Base-by-base conservation (phyloP, 2,888 invertebrate genomes). In the Ischnus inquisitorius region DNA sequence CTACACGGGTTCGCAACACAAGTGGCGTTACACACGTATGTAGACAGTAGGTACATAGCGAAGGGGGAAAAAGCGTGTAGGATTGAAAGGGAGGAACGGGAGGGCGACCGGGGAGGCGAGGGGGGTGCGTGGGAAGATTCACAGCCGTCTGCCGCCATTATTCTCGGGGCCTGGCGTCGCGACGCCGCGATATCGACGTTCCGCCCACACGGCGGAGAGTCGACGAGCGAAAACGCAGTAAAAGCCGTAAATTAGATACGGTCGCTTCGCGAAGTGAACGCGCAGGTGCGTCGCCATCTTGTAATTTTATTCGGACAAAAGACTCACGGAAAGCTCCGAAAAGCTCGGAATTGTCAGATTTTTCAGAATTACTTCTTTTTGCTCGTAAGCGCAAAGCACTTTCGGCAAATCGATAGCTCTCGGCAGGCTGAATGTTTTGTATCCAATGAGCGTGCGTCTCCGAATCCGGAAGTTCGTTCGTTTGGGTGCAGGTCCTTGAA, bases 161-260 rank as follows among this genome's bases (percentile, higher is more conserved):
- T 89, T 87, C 87, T 83, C 78, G 46, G 85, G 84, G 83, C 82
- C 85, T 87, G 86, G 90, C 90, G 90, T 90, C 90, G 91, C 91
- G 92, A 92, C 92, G 92, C 89, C 90, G 91, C 90, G 90, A 89
- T 92, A 92, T 92, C 90, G 92, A 92, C 90, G 92, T 91, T 86
- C 91, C 92, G 92, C 92, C 92, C 91, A 90, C 88, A 84, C 79
- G 67, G 82, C 67, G 80, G 69, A 83, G 71, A 83, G 71, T 86
- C 85, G 78, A 51, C 79, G 79, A 54, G 82, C 51, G 76, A 67
- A 84, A 75, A 67, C 77, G 75, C 84, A 12, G 54, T 16, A 19
- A 54, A 14, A 16, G 19, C 78, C 84, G 82, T 80, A 79, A 85
- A 83, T 87, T 86, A 82, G 85, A 83, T 85, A 85, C 80, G 79